Conservation (phyloP, 2,888 invertebrate species). For the Drosophila diplacantha region DNA sequence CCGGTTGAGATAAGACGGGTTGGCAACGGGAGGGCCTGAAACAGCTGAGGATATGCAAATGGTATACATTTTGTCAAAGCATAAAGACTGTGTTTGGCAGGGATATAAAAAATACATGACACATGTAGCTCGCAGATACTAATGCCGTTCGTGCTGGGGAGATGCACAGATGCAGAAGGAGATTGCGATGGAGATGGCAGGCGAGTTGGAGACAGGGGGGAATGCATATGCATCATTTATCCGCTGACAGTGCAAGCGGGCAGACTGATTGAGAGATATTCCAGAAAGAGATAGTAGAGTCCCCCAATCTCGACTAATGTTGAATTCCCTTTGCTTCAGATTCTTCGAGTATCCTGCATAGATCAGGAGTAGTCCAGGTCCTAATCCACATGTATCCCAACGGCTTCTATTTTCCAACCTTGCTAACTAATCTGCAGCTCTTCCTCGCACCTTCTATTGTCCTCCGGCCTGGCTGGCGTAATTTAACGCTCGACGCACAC, state of each 20-base stretch:
- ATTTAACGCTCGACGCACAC: conserved; percentile 67
- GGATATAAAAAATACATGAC: conserved; percentile 65
- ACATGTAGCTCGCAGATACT: conserved; percentile 52
- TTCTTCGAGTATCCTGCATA: neutral
- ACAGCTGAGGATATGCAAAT: conserved; percentile 61
- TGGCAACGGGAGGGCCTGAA: conserved; percentile 16
- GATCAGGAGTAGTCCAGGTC: neutral
- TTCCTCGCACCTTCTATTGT: conserved; percentile 12
- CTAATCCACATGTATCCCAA: neutral
- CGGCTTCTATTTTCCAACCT: conserved; percentile 15
- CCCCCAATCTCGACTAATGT: conserved; percentile 22
- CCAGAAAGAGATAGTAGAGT: neutral
- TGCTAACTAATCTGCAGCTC: neutral
- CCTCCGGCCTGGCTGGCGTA: conserved; percentile 45
- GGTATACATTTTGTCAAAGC: conserved; percentile 68
- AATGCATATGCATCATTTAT: conserved; percentile 64
- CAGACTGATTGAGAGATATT: conserved; percentile 9
- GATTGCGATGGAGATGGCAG: conserved; percentile 25
- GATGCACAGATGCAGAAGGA: conserved; percentile 30
- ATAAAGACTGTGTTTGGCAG: conserved; percentile 65
- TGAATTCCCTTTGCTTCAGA: conserved; percentile 23
- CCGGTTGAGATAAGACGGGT: conserved; percentile 1
- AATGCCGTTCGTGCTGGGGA: conserved; percentile 28
- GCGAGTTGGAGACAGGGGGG: conserved; percentile 29
- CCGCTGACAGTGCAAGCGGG: conserved; percentile 19